A percentile compares a stretch with the other conserved stretches of the same genome.
Conservation (phyloP, 2,888 invertebrate species). For the Cantharis flavilabris region DNA sequence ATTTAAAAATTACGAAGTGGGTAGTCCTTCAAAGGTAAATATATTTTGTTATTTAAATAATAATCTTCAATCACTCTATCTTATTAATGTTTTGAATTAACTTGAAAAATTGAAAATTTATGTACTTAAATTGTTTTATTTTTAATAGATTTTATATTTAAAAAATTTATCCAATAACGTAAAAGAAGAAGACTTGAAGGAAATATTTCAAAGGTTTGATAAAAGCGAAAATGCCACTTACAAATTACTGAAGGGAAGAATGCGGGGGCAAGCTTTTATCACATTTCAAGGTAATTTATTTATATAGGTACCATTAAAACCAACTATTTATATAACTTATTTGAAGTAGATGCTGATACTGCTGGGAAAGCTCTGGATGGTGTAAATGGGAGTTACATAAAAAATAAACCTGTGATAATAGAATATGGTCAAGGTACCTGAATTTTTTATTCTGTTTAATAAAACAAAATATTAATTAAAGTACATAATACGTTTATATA, state of each 20-base stretch:
- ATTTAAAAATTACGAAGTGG: constrained; percentile 61
- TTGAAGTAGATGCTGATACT: constrained; percentile 55
- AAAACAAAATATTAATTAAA: background rate
- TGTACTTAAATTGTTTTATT: background rate
- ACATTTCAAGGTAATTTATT: constrained; percentile 56
- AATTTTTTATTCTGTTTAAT: background rate
- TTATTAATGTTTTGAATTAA: no score
- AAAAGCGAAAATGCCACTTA: constrained; percentile 49
- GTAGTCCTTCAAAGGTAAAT: constrained; percentile 59
- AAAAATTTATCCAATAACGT: constrained; percentile 62
- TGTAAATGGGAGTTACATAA: constrained; percentile 59
- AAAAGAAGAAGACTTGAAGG: constrained; percentile 56
- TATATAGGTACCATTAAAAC: background rate
- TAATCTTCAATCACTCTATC: no score
- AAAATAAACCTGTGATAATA: constrained; percentile 58
- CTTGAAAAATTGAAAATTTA: no score
- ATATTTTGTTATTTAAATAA: no score
- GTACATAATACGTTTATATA: background rate
- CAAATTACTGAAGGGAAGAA: constrained; percentile 59
- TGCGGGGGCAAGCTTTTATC: constrained; percentile 65
- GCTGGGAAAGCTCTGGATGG: constrained; percentile 59
- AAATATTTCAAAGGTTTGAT: constrained; percentile 57
- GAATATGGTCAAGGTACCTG: constrained; percentile 40
- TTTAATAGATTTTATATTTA: constrained; percentile 58
- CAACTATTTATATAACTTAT: constrained; percentile 8